Base-by-base conservation (phyloP, 2,888 invertebrate genomes). In the Torymus texanus region DNA sequence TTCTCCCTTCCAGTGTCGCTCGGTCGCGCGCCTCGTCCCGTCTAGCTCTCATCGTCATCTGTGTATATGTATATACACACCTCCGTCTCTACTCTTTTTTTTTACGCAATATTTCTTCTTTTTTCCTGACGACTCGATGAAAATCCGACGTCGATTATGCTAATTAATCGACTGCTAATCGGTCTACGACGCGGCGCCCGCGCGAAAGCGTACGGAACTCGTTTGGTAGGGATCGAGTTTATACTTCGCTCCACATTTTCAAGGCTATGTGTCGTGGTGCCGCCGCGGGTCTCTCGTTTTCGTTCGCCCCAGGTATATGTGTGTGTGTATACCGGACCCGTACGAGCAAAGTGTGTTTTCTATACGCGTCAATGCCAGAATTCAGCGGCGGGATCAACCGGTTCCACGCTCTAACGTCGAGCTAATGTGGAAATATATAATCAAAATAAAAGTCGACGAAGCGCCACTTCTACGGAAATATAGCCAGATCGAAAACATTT, bases 131-230 rank as follows among this genome's bases (percentile, higher is more conserved):
- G 66, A 74, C 50, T 29, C 75, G 77, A 79, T 79, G 77, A 82
- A 83, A 82, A 85, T 84, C 84, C 84, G 82, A 82, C 83, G 82
- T 83, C 84, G 83, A 85, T 86, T 85, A 85, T 85, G 87, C 82
- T 86, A 87, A 86, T 86, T 84, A 84, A 86, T 86, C 84, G 86
- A 81, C 83, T 82, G 82, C 84, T 85, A 84, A 85, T 85, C 83
- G 84, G 80, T 83, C 79, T 29, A 73, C 61, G 79, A 71, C 74
- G 62, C 76, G 77, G 70, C 78, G 73, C 59, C 41, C 41, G 41
- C 41, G 41, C 71, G 68, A 21, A 21, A 1, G 21, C 21, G 21
- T 21, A 21, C 55, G 29, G 74, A 83, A 80, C 83, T 80, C 65
- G 83, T 84, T 84, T 81, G 76, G 41, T 41, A 8, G 41, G 82